These are phyloP conservation scores for Campoletis sonorensis DNA, from an alignment of 1,140 invertebrate species.

Conservation along the genomic window DNA sequence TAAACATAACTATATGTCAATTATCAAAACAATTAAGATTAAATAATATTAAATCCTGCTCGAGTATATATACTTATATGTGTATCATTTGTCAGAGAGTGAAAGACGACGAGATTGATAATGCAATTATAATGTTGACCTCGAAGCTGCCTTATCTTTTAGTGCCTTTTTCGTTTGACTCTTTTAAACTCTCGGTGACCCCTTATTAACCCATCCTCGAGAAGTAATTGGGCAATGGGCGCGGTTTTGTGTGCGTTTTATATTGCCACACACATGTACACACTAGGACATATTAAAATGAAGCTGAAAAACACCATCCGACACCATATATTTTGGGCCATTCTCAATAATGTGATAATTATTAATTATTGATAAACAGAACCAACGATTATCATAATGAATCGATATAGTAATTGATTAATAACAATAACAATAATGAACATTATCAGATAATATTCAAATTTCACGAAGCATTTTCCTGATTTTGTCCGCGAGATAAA, in stretches of 20 bases:
- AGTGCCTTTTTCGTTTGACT: constrained; percentile 48
- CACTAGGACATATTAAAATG: no score
- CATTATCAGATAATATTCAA: neutral
- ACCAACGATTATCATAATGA: no score
- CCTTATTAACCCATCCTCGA: constrained; percentile 38
- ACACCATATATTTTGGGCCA: no score
- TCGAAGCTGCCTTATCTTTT: constrained; percentile 17
- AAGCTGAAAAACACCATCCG: no score
- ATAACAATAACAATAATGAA: no score
- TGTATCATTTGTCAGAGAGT: constrained; percentile 2
- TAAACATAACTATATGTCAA: neutral
- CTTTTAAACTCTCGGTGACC: constrained; percentile 45
- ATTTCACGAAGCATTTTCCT: neutral
- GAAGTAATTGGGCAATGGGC: constrained; percentile 48
- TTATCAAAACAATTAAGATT: constrained; percentile 15
- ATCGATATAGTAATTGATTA: no score
- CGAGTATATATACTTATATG: neutral
- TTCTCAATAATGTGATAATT: no score
- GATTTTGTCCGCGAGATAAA: neutral
- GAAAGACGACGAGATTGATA: constrained; percentile 23
- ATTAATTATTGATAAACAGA: no score
- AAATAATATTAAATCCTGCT: neutral
- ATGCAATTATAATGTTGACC: constrained; percentile 49
- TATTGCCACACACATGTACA: no score
- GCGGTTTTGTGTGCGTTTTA: constrained; percentile 31